Base-by-base conservation (phyloP, 2,113 vertebrate species). In the Oryzias curvinotus region DNA sequence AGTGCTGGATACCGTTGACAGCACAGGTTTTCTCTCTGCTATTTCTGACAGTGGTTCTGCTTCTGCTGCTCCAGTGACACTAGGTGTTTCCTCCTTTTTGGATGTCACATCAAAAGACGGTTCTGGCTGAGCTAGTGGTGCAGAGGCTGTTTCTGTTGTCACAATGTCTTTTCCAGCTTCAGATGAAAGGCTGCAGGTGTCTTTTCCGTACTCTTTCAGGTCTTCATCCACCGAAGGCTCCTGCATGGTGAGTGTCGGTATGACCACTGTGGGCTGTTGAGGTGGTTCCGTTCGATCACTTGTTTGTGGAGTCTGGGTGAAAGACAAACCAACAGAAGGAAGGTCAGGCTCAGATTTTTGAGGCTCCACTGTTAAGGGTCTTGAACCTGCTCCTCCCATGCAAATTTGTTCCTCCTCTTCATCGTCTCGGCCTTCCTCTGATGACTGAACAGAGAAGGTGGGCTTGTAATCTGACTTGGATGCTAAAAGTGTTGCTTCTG, bases 381-480 rank as follows among this genome's bases (percentile, higher is more conserved):
- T 88, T 43, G 80, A 85, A 54, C 85, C 87, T 49, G 89, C 89
- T 61, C 84, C 81, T 63, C 73, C 68, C 82, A 89, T 65, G 75
- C 89, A 88, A 62, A 90, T 85, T 30, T 68, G 75, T 0, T 88
- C 80, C 71, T 92, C 86, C 28, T 88, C 73, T 36, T 91, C 89
- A 19, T 90, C 89, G 6, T 87, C 88, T 23, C 79, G 82, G 83
- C 89, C 91, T 80, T 89, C 88, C 52, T 92, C 90, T 17, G 89
- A 92, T 7, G 89, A 91, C 54, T 90, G 87, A 58, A 87, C 77
- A 62, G 82, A 60, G 75, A 89, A 89, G 21, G 80, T 50, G 44
- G 83, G 60, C 30, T 86, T 77, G 49, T 59, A 58, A 42, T 88
- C 82, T 16, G 73, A 47, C 58, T 64, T 78, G 17, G 76, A 59